These are phyloP conservation scores for Alsophila aescularia DNA, from an alignment of 2,888 invertebrate genomes.

Conservation along the genomic window DNA sequence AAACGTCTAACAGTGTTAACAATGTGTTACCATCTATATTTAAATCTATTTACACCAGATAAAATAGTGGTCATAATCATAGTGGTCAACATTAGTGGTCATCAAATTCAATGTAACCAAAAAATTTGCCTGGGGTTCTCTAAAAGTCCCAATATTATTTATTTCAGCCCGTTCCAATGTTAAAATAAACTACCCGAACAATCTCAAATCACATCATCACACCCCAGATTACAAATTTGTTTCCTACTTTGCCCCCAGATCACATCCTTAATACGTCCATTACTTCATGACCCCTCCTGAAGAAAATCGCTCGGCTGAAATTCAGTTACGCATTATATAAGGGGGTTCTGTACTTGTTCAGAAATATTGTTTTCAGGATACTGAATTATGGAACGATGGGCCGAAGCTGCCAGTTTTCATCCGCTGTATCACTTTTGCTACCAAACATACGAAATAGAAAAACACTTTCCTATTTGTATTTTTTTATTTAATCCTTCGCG, in stretches of 20 bases:
- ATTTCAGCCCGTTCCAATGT: no score
- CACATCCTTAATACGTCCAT: constrained; percentile 4
- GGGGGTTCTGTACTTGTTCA: constrained; percentile 17
- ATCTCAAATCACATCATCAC: not conserved
- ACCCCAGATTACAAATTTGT: not conserved
- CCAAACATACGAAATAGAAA: no score
- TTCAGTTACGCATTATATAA: constrained; percentile 31
- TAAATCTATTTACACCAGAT: no score
- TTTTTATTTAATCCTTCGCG: no score
- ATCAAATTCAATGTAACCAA: no score
- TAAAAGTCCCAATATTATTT: no score
- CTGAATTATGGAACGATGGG: constrained; percentile 19
- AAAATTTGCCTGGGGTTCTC: no score
- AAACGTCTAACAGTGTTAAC: no score
- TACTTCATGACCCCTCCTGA: constrained; percentile 7
- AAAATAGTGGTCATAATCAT: no score
- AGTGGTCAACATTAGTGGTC: no score
- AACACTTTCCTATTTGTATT: no score
- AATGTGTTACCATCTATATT: no score
- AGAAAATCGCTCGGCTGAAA: constrained; percentile 24
- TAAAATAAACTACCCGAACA: not conserved
- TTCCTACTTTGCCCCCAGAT: not conserved
- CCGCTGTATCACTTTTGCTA: not conserved
- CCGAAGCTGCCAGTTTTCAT: constrained; percentile 9
- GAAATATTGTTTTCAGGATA: constrained; percentile 15